Evolutionary conservation across 2,888 invertebrate species (phyloP).

Genomic region (Cephalotes varians): DNA sequence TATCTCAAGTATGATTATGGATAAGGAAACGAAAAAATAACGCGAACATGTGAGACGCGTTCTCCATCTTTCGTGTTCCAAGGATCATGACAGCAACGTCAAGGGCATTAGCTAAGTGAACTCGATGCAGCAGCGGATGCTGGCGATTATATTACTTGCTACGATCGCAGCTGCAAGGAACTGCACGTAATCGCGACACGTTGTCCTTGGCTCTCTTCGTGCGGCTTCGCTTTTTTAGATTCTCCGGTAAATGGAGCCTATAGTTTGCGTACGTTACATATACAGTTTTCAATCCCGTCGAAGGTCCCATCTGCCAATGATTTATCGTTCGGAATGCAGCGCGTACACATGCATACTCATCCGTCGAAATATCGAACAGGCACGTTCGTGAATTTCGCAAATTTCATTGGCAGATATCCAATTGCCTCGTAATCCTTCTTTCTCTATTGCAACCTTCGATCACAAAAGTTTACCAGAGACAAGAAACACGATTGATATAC

Average conservation of each 20-base stretch:
- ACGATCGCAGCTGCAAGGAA: constrained; percentile 18
- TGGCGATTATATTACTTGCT: constrained; percentile 45
- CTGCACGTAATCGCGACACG: constrained; percentile 48
- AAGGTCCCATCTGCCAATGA: constrained; percentile 32
- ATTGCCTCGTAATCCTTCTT: constrained; percentile 2
- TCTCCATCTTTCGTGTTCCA: constrained; percentile 15
- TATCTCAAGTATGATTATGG: not conserved
- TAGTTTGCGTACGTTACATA: constrained; percentile 31
- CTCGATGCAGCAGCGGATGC: constrained; percentile 30
- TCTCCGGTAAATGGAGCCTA: constrained; percentile 1
- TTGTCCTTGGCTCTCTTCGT: constrained; percentile 47
- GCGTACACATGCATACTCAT: not conserved
- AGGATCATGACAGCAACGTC: constrained; percentile 30
- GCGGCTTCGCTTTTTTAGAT: constrained; percentile 14
- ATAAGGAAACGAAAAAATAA: not conserved
- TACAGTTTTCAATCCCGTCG: constrained; percentile 22
- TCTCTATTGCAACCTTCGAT: not conserved
- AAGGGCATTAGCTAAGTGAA: constrained; percentile 50
- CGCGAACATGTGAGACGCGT: not conserved
- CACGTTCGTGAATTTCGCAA: not conserved
- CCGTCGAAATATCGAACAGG: constrained; percentile 21
- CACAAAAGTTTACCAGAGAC: not conserved
- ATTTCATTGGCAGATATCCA: constrained; percentile 39
- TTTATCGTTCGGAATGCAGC: constrained; percentile 29
- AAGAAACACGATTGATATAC: not conserved